These are phyloP conservation scores for Rapana venosa DNA, from an alignment of 2,888 invertebrate genomes.

Conservation along the genomic window DNA sequence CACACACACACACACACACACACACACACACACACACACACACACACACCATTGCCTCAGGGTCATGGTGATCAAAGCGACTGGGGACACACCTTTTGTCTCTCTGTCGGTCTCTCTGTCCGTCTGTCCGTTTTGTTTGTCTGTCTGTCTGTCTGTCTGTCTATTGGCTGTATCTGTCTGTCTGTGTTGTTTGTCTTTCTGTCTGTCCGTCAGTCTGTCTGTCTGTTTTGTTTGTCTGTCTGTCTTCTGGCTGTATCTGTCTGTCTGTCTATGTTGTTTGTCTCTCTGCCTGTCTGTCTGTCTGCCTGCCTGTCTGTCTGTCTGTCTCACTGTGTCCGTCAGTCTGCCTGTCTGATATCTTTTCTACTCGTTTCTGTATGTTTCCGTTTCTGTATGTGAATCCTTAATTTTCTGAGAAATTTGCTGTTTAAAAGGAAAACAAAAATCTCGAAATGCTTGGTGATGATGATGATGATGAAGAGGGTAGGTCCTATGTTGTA, in stretches of 20 bases:
- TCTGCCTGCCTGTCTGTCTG: not conserved
- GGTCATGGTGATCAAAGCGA: too few species aligned
- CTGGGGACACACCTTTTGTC: not conserved
- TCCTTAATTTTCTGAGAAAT: too few species aligned
- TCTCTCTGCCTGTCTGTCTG: not conserved
- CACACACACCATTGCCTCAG: too few species aligned
- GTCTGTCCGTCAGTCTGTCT: not conserved
- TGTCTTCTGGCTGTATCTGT: not conserved
- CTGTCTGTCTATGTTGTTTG: not conserved
- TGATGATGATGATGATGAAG: too few species aligned
- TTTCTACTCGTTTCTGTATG: too few species aligned
- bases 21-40: too few species aligned
- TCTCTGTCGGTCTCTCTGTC: not conserved
- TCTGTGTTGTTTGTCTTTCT: not conserved
- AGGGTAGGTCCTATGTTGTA: too few species aligned
- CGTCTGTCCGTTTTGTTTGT: not conserved
- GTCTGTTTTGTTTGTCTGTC: not conserved
- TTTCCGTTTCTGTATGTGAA: too few species aligned
- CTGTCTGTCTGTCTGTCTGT: not conserved
- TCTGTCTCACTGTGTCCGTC: not conserved
- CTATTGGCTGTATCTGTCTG: not conserved
- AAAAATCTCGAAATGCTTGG: too few species aligned
- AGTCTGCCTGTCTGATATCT: too few species aligned
- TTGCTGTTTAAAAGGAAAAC: too few species aligned
- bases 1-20: too few species aligned